Base-by-base conservation (phyloP, 2,888 invertebrate genomes). In the Matsumyia berberina region DNA sequence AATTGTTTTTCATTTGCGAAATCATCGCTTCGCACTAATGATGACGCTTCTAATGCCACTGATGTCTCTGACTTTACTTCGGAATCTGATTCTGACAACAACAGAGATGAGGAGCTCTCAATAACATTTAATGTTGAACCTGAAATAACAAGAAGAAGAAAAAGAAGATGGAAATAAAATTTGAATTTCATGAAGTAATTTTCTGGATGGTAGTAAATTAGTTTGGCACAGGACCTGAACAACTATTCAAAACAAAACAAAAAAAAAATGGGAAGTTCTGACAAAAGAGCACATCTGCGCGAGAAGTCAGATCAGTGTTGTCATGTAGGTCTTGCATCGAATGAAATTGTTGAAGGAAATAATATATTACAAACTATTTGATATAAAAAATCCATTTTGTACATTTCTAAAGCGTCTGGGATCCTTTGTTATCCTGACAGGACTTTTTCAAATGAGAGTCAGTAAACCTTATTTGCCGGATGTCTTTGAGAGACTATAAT, bases 1-100 rank as follows among this genome's bases (percentile, higher is more conserved):
- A 88, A 88, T 88, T 87, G 88, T 86, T 77, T 86, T 86, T 88
- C 89, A 88, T 89, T 88, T 88, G 70, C 58, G 37, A 69, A 80
- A 79, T 85, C 80, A 87, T 90, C 86, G 86, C 88, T 86, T 87
- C 87, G 87, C 83, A 88, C 87, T 88, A 88, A 88, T 88, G 87
- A 77, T 72, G 86, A 66, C 51, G 67, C 53, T 74, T 66, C 85
- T 67, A 67, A 81, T 81, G 76, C 69, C 66, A 51, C 72, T 81
- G 81, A 78, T 77, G 76, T 33, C 17, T 76, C 66, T 76, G 76
- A 72, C 60, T 76, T 58, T 37, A 72, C 64, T 66, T 80, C 62
- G 51, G 60, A 72, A 72, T 67, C 72, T 86, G 81, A 81, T 81
- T 72, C 77, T 82, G 80, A 72, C 76, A 76, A 67, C 81, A 77